Conservation (phyloP, 1,140 invertebrate species). For the Drosophila ohnishii region DNA sequence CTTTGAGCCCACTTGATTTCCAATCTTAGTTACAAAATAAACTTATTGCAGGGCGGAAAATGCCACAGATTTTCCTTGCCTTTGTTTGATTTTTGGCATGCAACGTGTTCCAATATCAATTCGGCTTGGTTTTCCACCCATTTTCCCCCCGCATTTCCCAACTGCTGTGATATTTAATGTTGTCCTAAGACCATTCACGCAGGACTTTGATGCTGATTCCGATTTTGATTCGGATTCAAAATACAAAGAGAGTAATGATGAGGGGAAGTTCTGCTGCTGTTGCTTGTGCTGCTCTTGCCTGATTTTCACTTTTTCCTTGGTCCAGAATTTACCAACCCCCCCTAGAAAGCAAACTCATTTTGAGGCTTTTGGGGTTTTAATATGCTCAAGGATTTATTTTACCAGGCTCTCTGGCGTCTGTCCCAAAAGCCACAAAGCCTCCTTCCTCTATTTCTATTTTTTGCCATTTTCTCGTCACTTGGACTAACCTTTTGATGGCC, state of each 20-base stretch:
- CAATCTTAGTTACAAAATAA: conserved; percentile 7
- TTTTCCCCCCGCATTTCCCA: conserved; percentile 4
- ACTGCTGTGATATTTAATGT: conserved; percentile 36
- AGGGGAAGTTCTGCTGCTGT: background rate
- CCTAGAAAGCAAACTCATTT: conserved; percentile 40
- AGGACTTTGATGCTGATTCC: conserved; percentile 35
- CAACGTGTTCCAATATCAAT: conserved; percentile 12
- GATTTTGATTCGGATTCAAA: conserved; percentile 40
- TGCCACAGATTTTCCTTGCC: background rate
- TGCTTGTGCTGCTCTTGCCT: conserved; percentile 6
- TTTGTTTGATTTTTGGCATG: background rate
- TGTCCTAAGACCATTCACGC: conserved; percentile 38
- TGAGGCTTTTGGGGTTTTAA: conserved; percentile 49
- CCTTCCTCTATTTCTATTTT: background rate
- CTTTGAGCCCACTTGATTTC: background rate
- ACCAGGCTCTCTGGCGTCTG: conserved; percentile 11
- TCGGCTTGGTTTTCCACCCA: background rate
- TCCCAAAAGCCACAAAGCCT: background rate
- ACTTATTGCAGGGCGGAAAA: conserved; percentile 1
- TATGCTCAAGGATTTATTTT: conserved; percentile 57
- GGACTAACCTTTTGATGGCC: conserved; percentile 15
- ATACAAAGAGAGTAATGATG: conserved; percentile 1
- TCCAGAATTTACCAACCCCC: background rate
- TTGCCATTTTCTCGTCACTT: background rate
- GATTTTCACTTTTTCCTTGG: conserved; percentile 54